These are phyloP conservation scores for Dicroscelio sp. DNA, from an alignment of 2,888 invertebrate species.

Conservation along the genomic window DNA sequence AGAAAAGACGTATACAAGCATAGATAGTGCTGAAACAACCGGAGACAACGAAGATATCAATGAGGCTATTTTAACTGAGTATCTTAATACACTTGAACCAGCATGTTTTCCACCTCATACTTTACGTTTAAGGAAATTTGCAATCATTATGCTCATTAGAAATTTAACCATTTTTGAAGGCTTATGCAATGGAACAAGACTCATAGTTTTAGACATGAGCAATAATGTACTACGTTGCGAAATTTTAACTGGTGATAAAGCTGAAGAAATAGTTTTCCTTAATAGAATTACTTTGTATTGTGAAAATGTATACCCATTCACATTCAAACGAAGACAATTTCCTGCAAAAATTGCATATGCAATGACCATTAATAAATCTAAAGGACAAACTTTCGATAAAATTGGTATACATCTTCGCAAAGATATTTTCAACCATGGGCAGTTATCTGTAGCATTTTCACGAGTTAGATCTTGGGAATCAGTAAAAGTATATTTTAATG, in stretches of 20 bases:
- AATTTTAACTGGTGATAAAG: conserved; percentile 79
- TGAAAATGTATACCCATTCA: conserved; percentile 73
- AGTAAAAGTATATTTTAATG: conserved; percentile 39
- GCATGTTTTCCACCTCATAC: conserved; percentile 72
- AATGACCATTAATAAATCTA: conserved; percentile 81
- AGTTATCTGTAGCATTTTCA: conserved; percentile 80
- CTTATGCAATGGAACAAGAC: conserved; percentile 81
- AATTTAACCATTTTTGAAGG: conserved; percentile 79
- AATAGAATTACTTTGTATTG: conserved; percentile 50
- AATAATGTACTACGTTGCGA: conserved; percentile 74
- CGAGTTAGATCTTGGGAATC: conserved; percentile 73
- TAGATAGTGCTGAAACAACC: conserved; percentile 45
- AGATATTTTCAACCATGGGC: conserved; percentile 78
- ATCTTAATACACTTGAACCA: conserved; percentile 58
- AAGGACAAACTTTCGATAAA: conserved; percentile 39
- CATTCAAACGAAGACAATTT: conserved; percentile 75
- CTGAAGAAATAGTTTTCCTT: conserved; percentile 65
- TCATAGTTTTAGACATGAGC: conserved; percentile 70
- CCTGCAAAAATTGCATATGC: conserved; percentile 80
- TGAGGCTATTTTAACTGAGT: conserved; percentile 46
- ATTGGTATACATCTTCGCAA: conserved; percentile 72
- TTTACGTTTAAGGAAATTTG: conserved; percentile 64
- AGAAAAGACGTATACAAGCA: conserved; percentile 42
- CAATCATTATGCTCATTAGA: conserved; percentile 36
- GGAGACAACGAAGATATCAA: conserved; percentile 22